Percentiles rank a stretch among this genome's conserved stretches.
These are phyloP conservation scores for Cyclophora punctaria DNA, from an alignment of 2,888 invertebrate species.

Conservation along the genomic window DNA sequence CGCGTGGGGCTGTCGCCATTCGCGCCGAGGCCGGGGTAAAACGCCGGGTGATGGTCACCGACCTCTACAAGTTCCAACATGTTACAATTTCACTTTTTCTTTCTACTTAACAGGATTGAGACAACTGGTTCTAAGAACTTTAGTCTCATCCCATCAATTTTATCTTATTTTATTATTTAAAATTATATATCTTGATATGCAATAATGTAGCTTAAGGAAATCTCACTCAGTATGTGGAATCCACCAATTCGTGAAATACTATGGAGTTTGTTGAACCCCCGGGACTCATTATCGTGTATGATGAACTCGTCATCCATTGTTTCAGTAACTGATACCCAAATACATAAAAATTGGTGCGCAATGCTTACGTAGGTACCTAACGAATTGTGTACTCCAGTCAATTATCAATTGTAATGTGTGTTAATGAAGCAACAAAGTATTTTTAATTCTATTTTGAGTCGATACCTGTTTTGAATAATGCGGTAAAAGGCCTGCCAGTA, in stretches of 20 bases:
- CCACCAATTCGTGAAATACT: conserved; percentile 56
- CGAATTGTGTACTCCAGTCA: neutral
- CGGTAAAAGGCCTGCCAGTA: too few relatives aligned
- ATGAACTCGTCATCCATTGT: conserved; percentile 67
- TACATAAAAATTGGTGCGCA: conserved; percentile 15
- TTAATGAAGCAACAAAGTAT: too few relatives aligned
- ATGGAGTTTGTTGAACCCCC: conserved; percentile 65
- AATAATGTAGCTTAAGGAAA: neutral
- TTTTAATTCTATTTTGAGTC: too few relatives aligned
- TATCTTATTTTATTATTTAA: too few relatives aligned
- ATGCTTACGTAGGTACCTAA: neutral
- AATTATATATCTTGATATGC: too few relatives aligned
- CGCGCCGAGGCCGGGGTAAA: conserved; percentile 29
- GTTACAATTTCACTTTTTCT: conserved; percentile 71
- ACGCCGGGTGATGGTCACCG: conserved; percentile 53
- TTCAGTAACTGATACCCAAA: conserved; percentile 43
- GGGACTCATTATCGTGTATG: conserved; percentile 69
- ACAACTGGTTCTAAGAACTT: neutral
- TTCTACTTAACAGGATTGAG: conserved; percentile 25
- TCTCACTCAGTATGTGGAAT: neutral
- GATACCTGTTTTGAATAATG: too few relatives aligned
- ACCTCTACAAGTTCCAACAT: conserved; percentile 69
- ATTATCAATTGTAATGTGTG: conserved; percentile 1
- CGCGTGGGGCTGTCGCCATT: conserved; percentile 50
- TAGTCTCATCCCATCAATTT: too few relatives aligned